These are phyloP conservation scores for Hippoglossus hippoglossus DNA, from an alignment of 2,797 vertebrate genomes.

Conservation along the genomic window DNA sequence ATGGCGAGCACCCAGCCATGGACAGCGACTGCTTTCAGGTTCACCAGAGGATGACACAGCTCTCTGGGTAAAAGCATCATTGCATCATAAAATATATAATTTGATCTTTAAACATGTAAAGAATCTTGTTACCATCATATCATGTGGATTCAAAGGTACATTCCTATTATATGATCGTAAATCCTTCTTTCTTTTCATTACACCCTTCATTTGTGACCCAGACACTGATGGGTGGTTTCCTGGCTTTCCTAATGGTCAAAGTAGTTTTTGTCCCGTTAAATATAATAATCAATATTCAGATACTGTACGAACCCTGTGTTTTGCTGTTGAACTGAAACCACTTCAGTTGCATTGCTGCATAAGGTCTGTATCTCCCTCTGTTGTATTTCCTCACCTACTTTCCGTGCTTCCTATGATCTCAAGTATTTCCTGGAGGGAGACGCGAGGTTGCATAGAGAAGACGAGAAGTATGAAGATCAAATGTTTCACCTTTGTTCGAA, in stretches of 20 bases:
- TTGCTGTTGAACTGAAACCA: too few species aligned
- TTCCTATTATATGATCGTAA: not conserved
- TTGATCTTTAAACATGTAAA: not conserved
- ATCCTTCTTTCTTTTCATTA: too few species aligned
- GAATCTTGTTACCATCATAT: not conserved
- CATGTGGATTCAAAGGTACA: not conserved
- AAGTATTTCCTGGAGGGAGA: too few species aligned
- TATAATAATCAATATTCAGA: too few species aligned
- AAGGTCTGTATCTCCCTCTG: not conserved
- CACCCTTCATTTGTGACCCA: too few species aligned
- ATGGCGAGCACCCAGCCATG: constrained; percentile 29
- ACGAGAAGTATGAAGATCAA: not conserved
- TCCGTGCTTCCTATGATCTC: not conserved
- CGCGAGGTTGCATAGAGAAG: not conserved
- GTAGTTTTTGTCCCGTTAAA: too few species aligned
- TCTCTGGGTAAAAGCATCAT: not conserved
- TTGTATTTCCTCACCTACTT: not conserved
- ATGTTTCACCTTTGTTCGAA: not conserved
- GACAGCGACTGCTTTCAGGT: not conserved
- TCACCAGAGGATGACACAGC: constrained; percentile 1
- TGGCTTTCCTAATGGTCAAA: too few species aligned
- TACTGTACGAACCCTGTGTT: too few species aligned
- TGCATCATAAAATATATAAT: not conserved
- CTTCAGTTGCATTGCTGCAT: too few species aligned
- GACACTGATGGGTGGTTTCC: too few species aligned